Base-by-base conservation (phyloP, 2,888 invertebrate species). In the Archaeoteleia sp. region DNA sequence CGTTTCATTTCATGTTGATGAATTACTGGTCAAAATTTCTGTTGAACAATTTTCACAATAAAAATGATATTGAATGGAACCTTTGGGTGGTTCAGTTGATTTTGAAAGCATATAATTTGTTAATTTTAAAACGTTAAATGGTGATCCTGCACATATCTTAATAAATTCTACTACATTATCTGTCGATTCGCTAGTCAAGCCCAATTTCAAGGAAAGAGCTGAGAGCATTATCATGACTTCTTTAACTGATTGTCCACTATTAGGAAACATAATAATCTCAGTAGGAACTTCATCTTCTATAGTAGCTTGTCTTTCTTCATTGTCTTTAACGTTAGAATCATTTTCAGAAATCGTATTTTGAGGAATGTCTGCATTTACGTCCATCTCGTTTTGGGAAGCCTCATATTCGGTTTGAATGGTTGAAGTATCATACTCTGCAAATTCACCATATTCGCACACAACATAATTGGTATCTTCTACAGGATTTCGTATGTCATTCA, bases 61-160 rank as follows among this genome's bases (percentile, higher is more conserved):
- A 62, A 30, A 62, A 34, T 54, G 46, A 34, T 34, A 46, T 9
- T n/a, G n/a, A n/a, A 12, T 17, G 9, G 37, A 32, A 43, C 20
- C 12, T 32, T 54, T 27, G 1, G 20, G 43, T n/a, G 25, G 20
- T 10, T 29, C 32, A 32, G 27, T 23, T 25, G 10, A 46, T 46
- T 37, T 10, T 13, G 54, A 20, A 7, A n/a, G 7, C n/a, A n/a
- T n/a, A 17, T 43, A 46, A 23, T 23, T 27, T 10, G 61, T 14
- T 32, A 53, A 0, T 10, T 39, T 14, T 5, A 54, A 17, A 2
- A 40, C 13, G 1, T 40, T 20, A 27, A 32, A 62, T 9, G 3
- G 6, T 8, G 51, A 45, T 15, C 65, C 51, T 17, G 65, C 57
- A 30, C n/a, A 51, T 35, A 65, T 20, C 35, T 57, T 58, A n/a